These are phyloP conservation scores for Carassius auratus DNA, from an alignment of 2,113 vertebrate genomes.

Conservation along the genomic window DNA sequence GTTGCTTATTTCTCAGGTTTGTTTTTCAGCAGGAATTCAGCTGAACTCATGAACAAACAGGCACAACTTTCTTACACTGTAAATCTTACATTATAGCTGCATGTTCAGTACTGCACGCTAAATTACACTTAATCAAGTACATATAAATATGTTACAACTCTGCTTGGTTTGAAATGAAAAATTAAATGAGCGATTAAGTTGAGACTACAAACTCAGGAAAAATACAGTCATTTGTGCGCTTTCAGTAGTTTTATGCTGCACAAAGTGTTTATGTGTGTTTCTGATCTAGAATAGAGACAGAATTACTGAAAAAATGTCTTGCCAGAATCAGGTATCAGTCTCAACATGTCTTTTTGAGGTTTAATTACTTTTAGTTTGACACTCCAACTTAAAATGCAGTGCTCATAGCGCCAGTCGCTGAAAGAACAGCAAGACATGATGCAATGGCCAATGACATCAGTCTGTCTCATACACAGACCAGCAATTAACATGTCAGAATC, in stretches of 20 bases:
- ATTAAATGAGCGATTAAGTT: neutral
- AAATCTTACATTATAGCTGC: slow-evolving; percentile 8
- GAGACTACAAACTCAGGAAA: neutral
- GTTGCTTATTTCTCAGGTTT: neutral
- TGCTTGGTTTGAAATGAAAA: neutral
- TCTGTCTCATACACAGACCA: neutral
- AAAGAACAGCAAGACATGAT: neutral
- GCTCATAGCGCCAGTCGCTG: neutral
- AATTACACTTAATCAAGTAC: neutral
- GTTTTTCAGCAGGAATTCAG: neutral
- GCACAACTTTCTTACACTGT: neutral
- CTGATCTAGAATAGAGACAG: neutral
- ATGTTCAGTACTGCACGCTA: neutral
- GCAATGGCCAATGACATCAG: neutral
- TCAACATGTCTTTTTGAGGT: neutral
- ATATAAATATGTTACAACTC: neutral
- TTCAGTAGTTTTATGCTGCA: neutral
- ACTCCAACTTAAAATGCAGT: neutral
- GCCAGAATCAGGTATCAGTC: neutral
- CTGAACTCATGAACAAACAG: neutral
- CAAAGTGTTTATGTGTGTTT: neutral
- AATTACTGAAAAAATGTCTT: neutral
- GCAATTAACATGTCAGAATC: neutral
- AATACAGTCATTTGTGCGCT: neutral
- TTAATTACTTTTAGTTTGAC: neutral